Evolutionary conservation across 2,113 vertebrate genomes (phyloP).

Genomic region (Saccopteryx bilineata): DNA sequence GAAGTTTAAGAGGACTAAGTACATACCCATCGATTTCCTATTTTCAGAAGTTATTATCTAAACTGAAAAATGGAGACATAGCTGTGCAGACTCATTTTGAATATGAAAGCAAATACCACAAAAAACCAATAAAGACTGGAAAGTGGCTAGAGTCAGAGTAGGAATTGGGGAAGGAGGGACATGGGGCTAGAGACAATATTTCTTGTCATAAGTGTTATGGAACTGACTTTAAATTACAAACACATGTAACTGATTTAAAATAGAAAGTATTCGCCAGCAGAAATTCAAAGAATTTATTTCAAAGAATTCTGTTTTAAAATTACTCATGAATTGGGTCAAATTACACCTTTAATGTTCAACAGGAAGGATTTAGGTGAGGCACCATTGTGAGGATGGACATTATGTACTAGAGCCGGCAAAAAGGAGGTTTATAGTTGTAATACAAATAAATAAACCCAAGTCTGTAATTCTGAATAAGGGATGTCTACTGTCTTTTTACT

Average conservation of each 20-base stretch:
- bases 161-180: neutral
- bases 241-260: neutral
- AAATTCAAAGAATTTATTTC: neutral
- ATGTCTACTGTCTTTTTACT: neutral
- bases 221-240: neutral
- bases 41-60: constrained; percentile 1
- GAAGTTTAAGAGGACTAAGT: neutral
- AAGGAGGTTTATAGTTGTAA: neutral
- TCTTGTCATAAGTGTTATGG: neutral
- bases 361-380: constrained; percentile 5
- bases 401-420: neutral
- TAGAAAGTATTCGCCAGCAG: neutral
- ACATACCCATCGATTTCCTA: neutral
- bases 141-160: neutral
- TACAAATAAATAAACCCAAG: neutral
- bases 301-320: neutral
- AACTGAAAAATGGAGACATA: neutral
- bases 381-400: neutral
- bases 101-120: neutral
- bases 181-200: neutral
- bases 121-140: neutral
- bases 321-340: accelerated
- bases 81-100: neutral
- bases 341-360: constrained; percentile 16
- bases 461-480: neutral